Evolutionary conservation across 1,140 invertebrate genomes (phyloP).

Genomic region (Nomia melanderi): DNA sequence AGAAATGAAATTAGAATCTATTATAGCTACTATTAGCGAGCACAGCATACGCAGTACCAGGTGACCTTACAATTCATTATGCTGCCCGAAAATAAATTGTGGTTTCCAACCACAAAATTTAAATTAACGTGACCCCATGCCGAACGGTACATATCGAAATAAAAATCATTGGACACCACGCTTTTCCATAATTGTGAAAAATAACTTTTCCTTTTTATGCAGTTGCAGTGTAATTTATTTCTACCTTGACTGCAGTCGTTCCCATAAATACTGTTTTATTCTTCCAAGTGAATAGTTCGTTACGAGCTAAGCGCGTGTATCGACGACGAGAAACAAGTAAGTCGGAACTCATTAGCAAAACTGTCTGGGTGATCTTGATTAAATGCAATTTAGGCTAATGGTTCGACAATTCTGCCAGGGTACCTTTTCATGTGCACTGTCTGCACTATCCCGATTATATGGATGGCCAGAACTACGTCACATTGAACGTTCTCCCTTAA

Average conservation of each 20-base stretch:
- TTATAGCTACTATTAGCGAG: too few relatives aligned
- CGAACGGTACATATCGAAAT: too few relatives aligned
- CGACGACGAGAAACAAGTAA: not conserved
- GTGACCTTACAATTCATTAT: too few relatives aligned
- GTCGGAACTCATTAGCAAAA: constrained; percentile 22
- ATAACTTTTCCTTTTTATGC: too few relatives aligned
- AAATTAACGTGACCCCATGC: too few relatives aligned
- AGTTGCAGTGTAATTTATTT: not conserved
- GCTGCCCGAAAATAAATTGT: too few relatives aligned
- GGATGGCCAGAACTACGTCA: constrained; percentile 27
- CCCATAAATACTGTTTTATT: not conserved
- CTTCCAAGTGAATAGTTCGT: not conserved
- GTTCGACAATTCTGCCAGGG: constrained; percentile 22
- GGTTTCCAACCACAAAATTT: too few relatives aligned
- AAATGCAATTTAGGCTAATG: constrained; percentile 47
- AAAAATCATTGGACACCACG: too few relatives aligned
- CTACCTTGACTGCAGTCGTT: not conserved
- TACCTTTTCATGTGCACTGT: not conserved
- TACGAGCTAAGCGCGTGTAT: not conserved
- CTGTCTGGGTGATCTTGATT: constrained; percentile 25
- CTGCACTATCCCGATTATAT: not conserved
- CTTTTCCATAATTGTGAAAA: too few relatives aligned
- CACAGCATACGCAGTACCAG: too few relatives aligned
- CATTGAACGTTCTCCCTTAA: constrained; percentile 5
- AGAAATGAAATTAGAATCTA: too few relatives aligned